phyloP scores from a whole-genome alignment of 2,797 vertebrate genomes.

The Rhinogobio ventralis region DNA sequence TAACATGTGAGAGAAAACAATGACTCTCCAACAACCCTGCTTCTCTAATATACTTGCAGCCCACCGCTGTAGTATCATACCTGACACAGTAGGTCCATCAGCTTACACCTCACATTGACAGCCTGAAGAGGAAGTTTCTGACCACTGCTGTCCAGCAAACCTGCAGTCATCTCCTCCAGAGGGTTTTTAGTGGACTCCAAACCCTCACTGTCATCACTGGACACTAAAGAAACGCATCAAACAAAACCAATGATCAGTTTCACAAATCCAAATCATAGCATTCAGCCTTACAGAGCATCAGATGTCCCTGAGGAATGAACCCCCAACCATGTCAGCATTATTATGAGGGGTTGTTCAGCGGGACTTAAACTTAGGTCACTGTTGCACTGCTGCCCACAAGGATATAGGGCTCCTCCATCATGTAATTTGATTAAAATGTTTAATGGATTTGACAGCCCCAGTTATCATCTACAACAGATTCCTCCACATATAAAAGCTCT shows the following conservation, averaged over 20 bases:
- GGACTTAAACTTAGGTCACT: not conserved
- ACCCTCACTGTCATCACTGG: constrained; percentile 44
- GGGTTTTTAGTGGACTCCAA: constrained; percentile 62
- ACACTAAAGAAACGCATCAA: constrained; percentile 60
- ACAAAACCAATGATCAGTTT: constrained; percentile 32
- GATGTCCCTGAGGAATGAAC: no score
- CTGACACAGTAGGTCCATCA: constrained; percentile 86
- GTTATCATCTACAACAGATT: not conserved
- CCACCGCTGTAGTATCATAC: constrained; percentile 60
- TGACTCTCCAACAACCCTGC: no score
- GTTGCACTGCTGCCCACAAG: not conserved
- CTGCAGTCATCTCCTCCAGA: constrained; percentile 68
- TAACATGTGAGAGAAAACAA: no score
- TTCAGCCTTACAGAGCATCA: no score
- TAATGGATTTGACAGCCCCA: not conserved
- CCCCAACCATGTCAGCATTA: no score
- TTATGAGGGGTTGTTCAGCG: no score
- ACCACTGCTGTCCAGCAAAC: constrained; percentile 81
- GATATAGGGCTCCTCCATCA: not conserved
- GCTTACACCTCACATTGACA: constrained; percentile 81
- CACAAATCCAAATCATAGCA: no score
- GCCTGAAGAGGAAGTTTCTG: constrained; percentile 81
- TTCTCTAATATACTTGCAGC: no score
- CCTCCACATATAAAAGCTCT: not conserved
- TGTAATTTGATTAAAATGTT: not conserved